Percentiles rank a stretch among this genome's conserved stretches.
These are phyloP conservation scores for Sitophilus oryzae DNA, from an alignment of 1,140 invertebrate genomes.

Conservation along the genomic window DNA sequence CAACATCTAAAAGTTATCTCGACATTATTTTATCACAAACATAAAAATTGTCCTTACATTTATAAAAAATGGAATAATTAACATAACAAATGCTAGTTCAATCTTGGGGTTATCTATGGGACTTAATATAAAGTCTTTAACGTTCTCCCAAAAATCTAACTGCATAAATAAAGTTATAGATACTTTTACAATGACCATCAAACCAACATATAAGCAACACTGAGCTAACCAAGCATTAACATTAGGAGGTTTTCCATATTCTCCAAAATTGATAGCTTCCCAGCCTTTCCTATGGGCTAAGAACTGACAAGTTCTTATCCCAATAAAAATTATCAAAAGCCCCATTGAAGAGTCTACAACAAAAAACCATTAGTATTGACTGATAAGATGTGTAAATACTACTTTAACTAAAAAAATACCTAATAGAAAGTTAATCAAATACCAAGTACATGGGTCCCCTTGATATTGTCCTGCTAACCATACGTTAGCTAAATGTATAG, in stretches of 20 bases:
- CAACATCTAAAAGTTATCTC: slow-evolving; percentile 57
- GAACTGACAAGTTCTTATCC: slow-evolving; percentile 62
- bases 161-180: slow-evolving; percentile 58
- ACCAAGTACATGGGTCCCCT: slow-evolving; percentile 78
- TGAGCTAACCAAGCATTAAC: slow-evolving; percentile 63
- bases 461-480: slow-evolving; percentile 67
- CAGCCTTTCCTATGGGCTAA: slow-evolving; percentile 59
- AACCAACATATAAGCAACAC: slow-evolving; percentile 55
- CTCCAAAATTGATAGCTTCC: slow-evolving; percentile 57
- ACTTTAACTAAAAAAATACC: slow-evolving; percentile 5
- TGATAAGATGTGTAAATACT: neutral
- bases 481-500: slow-evolving; percentile 74
- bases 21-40: neutral
- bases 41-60: slow-evolving; percentile 55
- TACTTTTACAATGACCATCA: slow-evolving; percentile 61
- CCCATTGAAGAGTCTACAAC: slow-evolving; percentile 64
- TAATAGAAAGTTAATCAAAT: slow-evolving; percentile 74
- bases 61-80: slow-evolving; percentile 75
- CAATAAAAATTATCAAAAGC: slow-evolving; percentile 68
- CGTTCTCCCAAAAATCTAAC: slow-evolving; percentile 57
- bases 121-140: slow-evolving; percentile 61
- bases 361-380: neutral
- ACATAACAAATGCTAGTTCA: slow-evolving; percentile 69
- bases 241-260: slow-evolving; percentile 56
- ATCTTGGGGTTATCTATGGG: slow-evolving; percentile 64